Percentiles rank a stretch among this genome's conserved stretches.
Conservation (phyloP, 2,113 vertebrate genomes). For the Ardeotis arabs region DNA sequence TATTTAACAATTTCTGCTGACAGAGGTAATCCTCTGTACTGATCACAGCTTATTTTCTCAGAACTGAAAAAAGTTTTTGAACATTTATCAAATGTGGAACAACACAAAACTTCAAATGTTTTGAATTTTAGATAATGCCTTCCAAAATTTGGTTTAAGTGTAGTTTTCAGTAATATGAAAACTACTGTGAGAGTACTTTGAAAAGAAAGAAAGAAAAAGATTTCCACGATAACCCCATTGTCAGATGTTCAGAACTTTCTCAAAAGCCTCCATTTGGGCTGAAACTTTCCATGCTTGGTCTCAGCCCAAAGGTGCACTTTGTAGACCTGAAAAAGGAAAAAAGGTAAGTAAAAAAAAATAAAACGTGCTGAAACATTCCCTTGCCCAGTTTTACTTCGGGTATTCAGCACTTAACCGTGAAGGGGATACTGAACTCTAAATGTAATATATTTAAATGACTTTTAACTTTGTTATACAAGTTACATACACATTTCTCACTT, state of each 20-base stretch:
- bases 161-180: constrained; percentile 65
- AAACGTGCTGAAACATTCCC: constrained; percentile 65
- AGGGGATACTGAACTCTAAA: constrained; percentile 34
- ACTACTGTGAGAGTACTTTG: constrained; percentile 56
- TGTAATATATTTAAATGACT: constrained; percentile 32
- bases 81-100: not conserved
- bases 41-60: not conserved
- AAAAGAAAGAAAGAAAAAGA: constrained; percentile 66
- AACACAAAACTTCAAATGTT: not conserved
- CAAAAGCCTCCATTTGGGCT: constrained; percentile 73
- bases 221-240: constrained; percentile 70
- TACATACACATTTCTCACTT: not conserved
- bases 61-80: not conserved
- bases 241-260: constrained; percentile 73
- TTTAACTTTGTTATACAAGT: constrained; percentile 9
- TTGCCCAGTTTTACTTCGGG: constrained; percentile 51
- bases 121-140: constrained; percentile 56
- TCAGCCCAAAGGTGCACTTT: constrained; percentile 72
- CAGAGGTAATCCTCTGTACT: not conserved
- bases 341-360: constrained; percentile 72
- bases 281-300: constrained; percentile 73
- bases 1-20: constrained; percentile 2
- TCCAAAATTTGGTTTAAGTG: constrained; percentile 57
- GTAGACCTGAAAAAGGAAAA: constrained; percentile 73
- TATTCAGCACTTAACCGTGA: constrained; percentile 65